phyloP scores from a whole-genome alignment of 2,888 invertebrate genomes.

The Macrosoma leucophasiata region DNA sequence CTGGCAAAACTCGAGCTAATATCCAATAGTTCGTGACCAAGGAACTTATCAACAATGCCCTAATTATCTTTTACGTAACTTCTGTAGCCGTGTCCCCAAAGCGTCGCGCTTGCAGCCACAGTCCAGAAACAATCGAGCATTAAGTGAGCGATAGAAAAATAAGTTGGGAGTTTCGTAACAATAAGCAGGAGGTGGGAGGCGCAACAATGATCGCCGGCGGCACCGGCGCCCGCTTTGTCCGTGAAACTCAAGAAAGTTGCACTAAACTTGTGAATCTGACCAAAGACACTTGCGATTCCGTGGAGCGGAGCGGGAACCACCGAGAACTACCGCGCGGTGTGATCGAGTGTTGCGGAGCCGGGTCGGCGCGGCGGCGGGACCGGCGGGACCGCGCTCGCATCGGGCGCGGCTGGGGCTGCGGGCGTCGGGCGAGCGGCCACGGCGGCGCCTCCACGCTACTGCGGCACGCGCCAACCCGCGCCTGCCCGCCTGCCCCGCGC shows the following conservation, averaged over 20 bases:
- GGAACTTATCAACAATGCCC: too few relatives aligned
- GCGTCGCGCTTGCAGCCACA: conserved; percentile 9
- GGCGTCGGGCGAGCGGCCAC: conserved; percentile 57
- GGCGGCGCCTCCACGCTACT: conserved; percentile 71
- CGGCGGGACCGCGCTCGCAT: conserved; percentile 47
- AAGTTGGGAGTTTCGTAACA: conserved; percentile 34
- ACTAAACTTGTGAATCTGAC: conserved; percentile 29
- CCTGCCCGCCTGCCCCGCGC: conserved; percentile 37
- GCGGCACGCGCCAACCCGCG: conserved; percentile 65
- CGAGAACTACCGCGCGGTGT: conserved; percentile 33
- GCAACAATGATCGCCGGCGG: conserved; percentile 32
- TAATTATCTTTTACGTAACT: too few relatives aligned
- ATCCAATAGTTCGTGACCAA: too few relatives aligned
- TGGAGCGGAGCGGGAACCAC: conserved; percentile 47
- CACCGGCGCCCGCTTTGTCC: conserved; percentile 33
- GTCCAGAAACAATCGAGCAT: conserved; percentile 29
- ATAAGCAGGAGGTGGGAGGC: conserved; percentile 30
- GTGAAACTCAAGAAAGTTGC: conserved; percentile 33
- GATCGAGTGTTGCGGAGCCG: conserved; percentile 38
- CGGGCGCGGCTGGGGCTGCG: conserved; percentile 42
- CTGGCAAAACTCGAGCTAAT: too few relatives aligned
- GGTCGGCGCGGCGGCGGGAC: conserved; percentile 40
- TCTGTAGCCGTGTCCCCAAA: conserved; percentile 6
- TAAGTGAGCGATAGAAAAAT: conserved; percentile 32
- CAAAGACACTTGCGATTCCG: conserved; percentile 29